Conservation (phyloP, 2,888 invertebrate species). For the Mythimna ferrago region DNA sequence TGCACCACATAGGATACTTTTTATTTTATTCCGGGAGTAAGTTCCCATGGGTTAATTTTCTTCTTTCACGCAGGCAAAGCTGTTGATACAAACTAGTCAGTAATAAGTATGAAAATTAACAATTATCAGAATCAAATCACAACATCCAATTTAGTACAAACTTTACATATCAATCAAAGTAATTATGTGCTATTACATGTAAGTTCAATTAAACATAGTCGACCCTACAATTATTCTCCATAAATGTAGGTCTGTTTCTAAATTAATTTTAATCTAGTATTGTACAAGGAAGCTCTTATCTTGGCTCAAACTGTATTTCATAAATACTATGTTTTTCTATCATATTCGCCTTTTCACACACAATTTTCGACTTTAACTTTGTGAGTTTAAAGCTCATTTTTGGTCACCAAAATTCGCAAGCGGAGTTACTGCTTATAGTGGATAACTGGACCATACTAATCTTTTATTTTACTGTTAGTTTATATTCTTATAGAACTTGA, state of each 20-base stretch:
- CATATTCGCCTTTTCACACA: constrained; percentile 10
- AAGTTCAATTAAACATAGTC: constrained; percentile 40
- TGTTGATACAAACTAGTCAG: no score
- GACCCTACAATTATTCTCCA: constrained; percentile 44
- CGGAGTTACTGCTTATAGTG: constrained; percentile 42
- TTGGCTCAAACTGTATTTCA: constrained; percentile 57
- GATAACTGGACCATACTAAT: constrained; percentile 62
- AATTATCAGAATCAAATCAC: constrained; percentile 20
- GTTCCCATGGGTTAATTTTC: background rate
- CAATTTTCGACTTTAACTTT: constrained; percentile 53
- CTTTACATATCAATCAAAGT: constrained; percentile 49
- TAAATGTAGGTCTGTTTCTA: constrained; percentile 38
- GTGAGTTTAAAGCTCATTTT: constrained; percentile 38
- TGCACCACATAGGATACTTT: no score
- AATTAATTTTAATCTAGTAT: constrained; percentile 56
- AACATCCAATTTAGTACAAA: constrained; percentile 10
- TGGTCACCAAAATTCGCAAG: constrained; percentile 23
- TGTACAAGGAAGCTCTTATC: constrained; percentile 55
- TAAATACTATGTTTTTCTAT: constrained; percentile 54
- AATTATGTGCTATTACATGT: constrained; percentile 45
- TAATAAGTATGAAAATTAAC: background rate
- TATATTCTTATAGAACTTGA: constrained; percentile 24
- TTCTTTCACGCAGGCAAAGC: no score
- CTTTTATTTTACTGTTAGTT: constrained; percentile 60
- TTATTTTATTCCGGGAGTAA: no score